Evolutionary conservation across 2,113 vertebrate species (phyloP), one percentile per base, ranked within the genome.

Genomic region (Stegastes partitus): DNA sequence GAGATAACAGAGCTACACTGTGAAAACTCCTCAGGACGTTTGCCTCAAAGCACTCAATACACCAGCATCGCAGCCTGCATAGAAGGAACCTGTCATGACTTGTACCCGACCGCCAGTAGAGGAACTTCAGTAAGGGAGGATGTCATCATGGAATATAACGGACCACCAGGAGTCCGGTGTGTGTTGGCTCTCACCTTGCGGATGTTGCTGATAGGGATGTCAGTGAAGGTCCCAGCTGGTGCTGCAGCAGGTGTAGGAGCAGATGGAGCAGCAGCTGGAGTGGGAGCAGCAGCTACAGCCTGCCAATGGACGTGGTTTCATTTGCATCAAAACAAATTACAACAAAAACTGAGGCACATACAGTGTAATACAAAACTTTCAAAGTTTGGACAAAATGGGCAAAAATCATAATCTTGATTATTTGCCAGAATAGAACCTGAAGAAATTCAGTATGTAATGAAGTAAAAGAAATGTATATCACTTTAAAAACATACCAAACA

Each of bases 161-260:
- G 50, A 34, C 15, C 42, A 11, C 14, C 8, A 37, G 15, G 11
- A 44, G 49, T 49, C 53, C 39, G 14, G 28, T 51, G 47, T 75
- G 50, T 2, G 56, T 66, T 23, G 15, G 77, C 10, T n/a, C 94
- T 95, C 89, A 99, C 98, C 93, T 92, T 96, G 65, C 98, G 96
- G 74, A 99, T 97, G 91, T 97, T 99, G 95, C 96, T 99, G 93
- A 99, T 90, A 0, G 98, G 98, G 92, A 97, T 89, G 86, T 99
- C 98, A 2, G 97, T 99, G 93, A 97, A 99, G 91, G 96, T 95
- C 18, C 97, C 98, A 10, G 93, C 84, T 5, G 96, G 95, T 26
- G 89, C 90, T 47, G 93, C 91, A 14, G 77, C 76, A 7, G 87
- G 68, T 61, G 82, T 82, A 34, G 82, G 71, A 11, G 85, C 77